A percentile compares a stretch with the other conserved stretches of the same genome.
phyloP scores from a whole-genome alignment of 2,888 invertebrate species.

The Xestobium rufovillosum region DNA sequence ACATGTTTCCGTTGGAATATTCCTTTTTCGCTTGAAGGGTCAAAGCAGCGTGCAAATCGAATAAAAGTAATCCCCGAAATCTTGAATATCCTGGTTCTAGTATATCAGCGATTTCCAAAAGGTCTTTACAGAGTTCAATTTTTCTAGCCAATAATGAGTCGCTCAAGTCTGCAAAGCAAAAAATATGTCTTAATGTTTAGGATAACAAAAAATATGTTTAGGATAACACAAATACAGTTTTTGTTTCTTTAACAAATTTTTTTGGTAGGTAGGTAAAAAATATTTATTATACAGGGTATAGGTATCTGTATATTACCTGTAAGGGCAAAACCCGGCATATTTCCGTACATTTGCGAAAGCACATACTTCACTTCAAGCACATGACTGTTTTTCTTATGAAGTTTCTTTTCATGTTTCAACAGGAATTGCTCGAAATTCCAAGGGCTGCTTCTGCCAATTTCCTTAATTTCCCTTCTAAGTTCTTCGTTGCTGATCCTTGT shows the following conservation, averaged over 20 bases:
- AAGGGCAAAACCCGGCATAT: constrained; percentile 49
- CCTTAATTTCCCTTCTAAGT: constrained; percentile 51
- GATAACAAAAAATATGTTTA: no score
- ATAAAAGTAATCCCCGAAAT: constrained; percentile 55
- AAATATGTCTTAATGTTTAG: no score
- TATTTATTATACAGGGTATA: no score
- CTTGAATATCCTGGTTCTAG: constrained; percentile 59
- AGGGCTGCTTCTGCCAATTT: constrained; percentile 48
- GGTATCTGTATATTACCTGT: no score
- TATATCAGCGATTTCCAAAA: constrained; percentile 55
- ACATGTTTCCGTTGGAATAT: constrained; percentile 46
- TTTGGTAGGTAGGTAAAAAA: no score
- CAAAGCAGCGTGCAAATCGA: constrained; percentile 59
- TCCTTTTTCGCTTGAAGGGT: constrained; percentile 52
- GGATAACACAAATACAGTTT: no score
- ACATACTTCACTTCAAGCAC: constrained; percentile 61
- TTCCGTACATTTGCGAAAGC: constrained; percentile 60
- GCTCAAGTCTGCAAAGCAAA: constrained; percentile 46
- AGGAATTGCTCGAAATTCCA: constrained; percentile 54
- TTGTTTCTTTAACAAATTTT: no score
- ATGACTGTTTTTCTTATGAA: constrained; percentile 59
- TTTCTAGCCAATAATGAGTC: constrained; percentile 52
- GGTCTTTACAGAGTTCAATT: constrained; percentile 57
- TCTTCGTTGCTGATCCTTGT: constrained; percentile 57
- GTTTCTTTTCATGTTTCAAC: constrained; percentile 50